These are phyloP conservation scores for Sebastes miniatus DNA, from an alignment of 2,797 vertebrate genomes.

Conservation along the genomic window DNA sequence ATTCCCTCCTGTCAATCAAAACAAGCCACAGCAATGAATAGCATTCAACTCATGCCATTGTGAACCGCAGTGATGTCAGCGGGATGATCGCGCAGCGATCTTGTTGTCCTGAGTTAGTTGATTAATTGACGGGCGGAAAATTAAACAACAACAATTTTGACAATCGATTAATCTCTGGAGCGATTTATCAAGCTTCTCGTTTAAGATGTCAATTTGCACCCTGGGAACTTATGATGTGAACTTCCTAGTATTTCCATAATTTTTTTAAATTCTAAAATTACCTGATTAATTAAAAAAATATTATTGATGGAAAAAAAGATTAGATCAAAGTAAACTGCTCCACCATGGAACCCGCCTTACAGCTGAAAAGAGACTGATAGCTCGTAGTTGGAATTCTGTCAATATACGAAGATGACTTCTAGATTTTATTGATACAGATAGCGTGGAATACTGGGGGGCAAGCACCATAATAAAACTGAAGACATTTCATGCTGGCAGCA, in stretches of 20 bases:
- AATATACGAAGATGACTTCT: conserved; percentile 4
- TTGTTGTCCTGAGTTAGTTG: background rate
- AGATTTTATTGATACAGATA: conserved; percentile 13
- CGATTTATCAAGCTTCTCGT: background rate
- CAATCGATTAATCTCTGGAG: background rate
- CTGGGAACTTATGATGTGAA: background rate
- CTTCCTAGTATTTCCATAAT: background rate
- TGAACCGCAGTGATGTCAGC: background rate
- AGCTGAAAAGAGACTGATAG: conserved; percentile 19
- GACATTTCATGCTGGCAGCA: background rate
- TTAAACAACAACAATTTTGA: conserved; percentile 4
- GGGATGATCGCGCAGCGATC: background rate
- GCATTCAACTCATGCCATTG: conserved; percentile 7
- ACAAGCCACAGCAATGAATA: conserved; percentile 9
- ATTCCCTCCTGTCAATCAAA: conserved; percentile 57
- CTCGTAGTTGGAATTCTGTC: conserved; percentile 22
- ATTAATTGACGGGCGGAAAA: conserved; percentile 5
- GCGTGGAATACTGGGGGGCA: background rate
- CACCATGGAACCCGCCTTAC: background rate
- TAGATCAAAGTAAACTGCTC: background rate
- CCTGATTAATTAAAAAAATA: background rate
- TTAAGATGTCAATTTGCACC: background rate
- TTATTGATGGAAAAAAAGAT: background rate
- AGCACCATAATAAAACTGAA: background rate
- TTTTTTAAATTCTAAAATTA: background rate